Percentiles rank a stretch among this genome's conserved stretches.
Evolutionary conservation across 2,888 invertebrate genomes (phyloP).

Genomic region (Nomada lathburiana): DNA sequence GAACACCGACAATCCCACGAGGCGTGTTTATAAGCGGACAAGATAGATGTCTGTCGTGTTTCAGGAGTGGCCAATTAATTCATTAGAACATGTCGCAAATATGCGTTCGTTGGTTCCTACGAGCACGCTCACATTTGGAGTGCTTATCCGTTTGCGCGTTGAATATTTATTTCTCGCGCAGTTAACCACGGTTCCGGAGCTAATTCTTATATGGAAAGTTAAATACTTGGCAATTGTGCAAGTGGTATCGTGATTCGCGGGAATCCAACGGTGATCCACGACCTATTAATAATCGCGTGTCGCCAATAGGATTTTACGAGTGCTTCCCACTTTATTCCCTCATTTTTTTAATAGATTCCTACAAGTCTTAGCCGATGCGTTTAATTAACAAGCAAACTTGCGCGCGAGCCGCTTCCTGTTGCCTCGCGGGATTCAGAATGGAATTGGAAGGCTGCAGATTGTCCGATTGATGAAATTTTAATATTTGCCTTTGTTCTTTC

Average conservation of each 20-base stretch:
- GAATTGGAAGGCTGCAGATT: constrained; percentile 41
- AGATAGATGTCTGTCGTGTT: constrained; percentile 45
- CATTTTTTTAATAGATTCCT: not conserved
- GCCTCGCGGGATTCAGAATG: constrained; percentile 10
- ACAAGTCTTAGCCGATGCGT: not conserved
- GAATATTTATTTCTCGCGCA: constrained; percentile 26
- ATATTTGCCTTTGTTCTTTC: not conserved
- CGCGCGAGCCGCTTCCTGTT: constrained; percentile 12
- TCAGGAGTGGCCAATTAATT: constrained; percentile 49
- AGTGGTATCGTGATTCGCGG: constrained; percentile 16
- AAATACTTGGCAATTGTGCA: constrained; percentile 15
- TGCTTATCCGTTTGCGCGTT: not conserved
- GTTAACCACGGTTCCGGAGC: not conserved
- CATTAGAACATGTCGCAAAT: constrained; percentile 31
- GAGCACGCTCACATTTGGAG: not conserved
- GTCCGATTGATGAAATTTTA: constrained; percentile 31
- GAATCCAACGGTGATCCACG: constrained; percentile 1
- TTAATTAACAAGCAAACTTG: constrained; percentile 5
- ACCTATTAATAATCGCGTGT: constrained; percentile 16
- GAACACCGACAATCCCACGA: constrained; percentile 45
- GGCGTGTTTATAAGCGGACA: constrained; percentile 47
- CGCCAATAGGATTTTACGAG: constrained; percentile 15
- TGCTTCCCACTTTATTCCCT: not conserved
- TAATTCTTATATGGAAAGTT: not conserved
- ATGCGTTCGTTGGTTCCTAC: not conserved